Evolutionary conservation across 2,888 invertebrate genomes (phyloP), one percentile per base, ranked within the genome.

Genomic region (Diarsia mendica): DNA sequence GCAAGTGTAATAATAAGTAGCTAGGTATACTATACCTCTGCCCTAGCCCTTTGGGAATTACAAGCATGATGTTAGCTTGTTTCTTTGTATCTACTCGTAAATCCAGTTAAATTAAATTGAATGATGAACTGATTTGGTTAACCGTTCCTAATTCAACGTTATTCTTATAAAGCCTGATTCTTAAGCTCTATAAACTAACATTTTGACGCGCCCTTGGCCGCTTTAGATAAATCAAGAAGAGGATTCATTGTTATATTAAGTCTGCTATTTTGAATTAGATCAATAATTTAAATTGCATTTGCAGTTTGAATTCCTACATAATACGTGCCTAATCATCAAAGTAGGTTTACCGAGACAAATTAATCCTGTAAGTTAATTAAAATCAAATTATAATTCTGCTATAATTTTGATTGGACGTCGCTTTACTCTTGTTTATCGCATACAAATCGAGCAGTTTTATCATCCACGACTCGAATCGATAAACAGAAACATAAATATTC

Each of bases 371-470:
- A 64, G 46, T 75, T 71, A 70, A 80, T 82, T 70, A 60, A 81
- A 77, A 77, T 75, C 49, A 46, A 75, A 77, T 77, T 78, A 76
- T 75, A 76, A 72, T 68, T 74, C 72, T 60, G 67, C 18, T 63
- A 79, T 75, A 53, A 72, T 77, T 70, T 73, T 70, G 75, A 85
- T 79, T 69, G 67, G 72, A 72, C 11, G 58, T 76, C 82, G 66
- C 49, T 72, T 73, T 70, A 70, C 64, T 44, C 51, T n/a, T 60
- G 72, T 80, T 67, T 82, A 82, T 85, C 51, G 67, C 67, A 88
- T 87, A 79, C 77, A 80, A 87, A 88, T 89, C 64, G 61, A 58
- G 60, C 69, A 13, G 73, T 83, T 82, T 82, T 78, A 82, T 80
- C 80, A 73, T 51, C 33, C 51, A 69, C n/a, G 55, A 68, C 68